Conservation (phyloP, 2,797 vertebrate species). For the Sebastes hopkinsi region DNA sequence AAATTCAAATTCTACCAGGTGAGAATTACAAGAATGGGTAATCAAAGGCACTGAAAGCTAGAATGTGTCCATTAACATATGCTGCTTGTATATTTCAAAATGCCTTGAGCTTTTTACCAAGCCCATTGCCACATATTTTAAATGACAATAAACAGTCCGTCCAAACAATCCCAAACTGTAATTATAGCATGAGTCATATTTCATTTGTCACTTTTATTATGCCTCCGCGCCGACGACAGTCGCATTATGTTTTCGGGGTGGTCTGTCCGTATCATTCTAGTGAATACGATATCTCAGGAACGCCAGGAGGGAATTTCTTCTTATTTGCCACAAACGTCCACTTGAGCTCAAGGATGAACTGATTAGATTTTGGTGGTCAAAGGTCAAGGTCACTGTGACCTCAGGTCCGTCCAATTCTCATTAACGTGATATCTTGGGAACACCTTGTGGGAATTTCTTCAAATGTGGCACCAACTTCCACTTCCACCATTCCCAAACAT, state of each 20-base stretch:
- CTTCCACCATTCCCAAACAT: background rate
- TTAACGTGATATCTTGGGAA: no score
- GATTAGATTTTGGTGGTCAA: background rate
- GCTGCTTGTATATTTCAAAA: background rate
- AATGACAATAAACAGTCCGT: background rate
- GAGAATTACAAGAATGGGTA: constrained; percentile 17
- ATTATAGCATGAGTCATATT: background rate
- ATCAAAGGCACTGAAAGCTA: background rate
- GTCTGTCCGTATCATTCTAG: no score
- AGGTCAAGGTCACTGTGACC: background rate
- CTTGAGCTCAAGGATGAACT: no score
- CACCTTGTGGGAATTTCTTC: no score
- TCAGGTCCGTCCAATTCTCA: background rate
- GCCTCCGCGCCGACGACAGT: no score
- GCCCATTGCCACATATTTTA: background rate
- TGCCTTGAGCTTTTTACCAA: background rate
- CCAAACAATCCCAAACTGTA: background rate
- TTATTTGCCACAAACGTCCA: no score
- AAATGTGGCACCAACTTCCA: no score
- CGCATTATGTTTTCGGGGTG: no score
- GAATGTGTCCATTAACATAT: background rate
- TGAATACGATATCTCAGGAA: no score
- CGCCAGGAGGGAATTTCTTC: no score
- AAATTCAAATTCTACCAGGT: constrained; percentile 99
- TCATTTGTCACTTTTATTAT: background rate